These are phyloP conservation scores for Enteromius thamalakanensis DNA, from an alignment of 2,797 vertebrate species.

Conservation along the genomic window DNA sequence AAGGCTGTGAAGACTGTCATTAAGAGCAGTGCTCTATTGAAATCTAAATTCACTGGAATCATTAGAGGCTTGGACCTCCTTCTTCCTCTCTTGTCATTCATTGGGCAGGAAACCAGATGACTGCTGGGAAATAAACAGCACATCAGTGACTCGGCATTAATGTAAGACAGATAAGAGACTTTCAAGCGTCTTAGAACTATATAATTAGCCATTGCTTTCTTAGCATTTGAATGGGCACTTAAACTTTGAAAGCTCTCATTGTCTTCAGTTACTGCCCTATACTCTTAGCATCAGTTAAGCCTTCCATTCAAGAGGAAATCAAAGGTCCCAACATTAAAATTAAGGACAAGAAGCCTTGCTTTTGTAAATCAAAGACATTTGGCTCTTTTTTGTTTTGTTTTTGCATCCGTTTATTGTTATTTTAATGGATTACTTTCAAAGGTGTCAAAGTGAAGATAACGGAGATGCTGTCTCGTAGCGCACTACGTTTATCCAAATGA, in stretches of 20 bases:
- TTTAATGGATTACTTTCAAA: constrained; percentile 68
- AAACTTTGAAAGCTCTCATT: constrained; percentile 83
- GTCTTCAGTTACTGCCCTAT: constrained; percentile 78
- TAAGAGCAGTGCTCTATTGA: constrained; percentile 52
- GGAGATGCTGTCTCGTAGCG: constrained; percentile 41
- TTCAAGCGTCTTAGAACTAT: constrained; percentile 82
- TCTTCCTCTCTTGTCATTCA: constrained; percentile 64
- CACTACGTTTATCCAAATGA: constrained; percentile 52
- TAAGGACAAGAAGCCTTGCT: constrained; percentile 69
- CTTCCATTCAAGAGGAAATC: constrained; percentile 78
- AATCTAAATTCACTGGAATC: constrained; percentile 56
- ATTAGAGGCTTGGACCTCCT: constrained; percentile 57
- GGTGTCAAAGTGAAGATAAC: constrained; percentile 65
- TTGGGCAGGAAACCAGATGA: constrained; percentile 66
- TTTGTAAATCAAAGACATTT: constrained; percentile 67
- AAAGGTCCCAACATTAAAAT: constrained; percentile 77
- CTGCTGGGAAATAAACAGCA: constrained; percentile 79
- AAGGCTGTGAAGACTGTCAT: constrained; percentile 44
- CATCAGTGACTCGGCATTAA: constrained; percentile 74
- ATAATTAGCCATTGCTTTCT: constrained; percentile 79
- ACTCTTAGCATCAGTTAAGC: constrained; percentile 72
- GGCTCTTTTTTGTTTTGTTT: constrained; percentile 66
- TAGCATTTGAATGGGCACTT: constrained; percentile 82
- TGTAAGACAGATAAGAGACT: constrained; percentile 82
- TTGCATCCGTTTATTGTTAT: constrained; percentile 65